A percentile compares a stretch with the other conserved stretches of the same genome.
These are phyloP conservation scores for Heliconius cydno DNA, from an alignment of 2,888 invertebrate species.

Conservation along the genomic window DNA sequence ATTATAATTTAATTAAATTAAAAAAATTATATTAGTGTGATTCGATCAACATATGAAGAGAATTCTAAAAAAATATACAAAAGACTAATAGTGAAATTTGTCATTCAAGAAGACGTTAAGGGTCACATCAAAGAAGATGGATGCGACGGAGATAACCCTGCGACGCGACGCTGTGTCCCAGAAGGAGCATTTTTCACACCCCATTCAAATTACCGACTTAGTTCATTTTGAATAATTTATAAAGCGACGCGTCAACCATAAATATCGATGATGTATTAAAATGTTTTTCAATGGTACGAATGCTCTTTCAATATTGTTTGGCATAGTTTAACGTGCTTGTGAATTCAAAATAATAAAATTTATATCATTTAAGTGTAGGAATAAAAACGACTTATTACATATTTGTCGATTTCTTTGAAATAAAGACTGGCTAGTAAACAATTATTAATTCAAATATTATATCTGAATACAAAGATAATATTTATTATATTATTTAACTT, in stretches of 20 bases:
- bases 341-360: neutral
- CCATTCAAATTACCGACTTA: slow-evolving; percentile 60
- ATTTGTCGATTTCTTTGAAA: neutral
- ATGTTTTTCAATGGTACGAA: slow-evolving; percentile 23
- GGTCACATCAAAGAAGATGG: slow-evolving; percentile 45
- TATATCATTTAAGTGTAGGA: neutral
- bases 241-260: slow-evolving; percentile 44
- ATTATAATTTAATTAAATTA: neutral
- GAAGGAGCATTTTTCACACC: slow-evolving; percentile 59
- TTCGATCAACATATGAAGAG: neutral
- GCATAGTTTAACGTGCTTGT: neutral
- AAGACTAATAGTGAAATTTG: slow-evolving; percentile 38
- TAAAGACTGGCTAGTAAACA: neutral
- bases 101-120: slow-evolving; percentile 42
- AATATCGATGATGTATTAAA: slow-evolving; percentile 34
- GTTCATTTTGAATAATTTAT: slow-evolving; percentile 62
- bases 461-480: no score
- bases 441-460: no score
- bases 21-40: neutral
- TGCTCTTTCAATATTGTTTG: slow-evolving; percentile 4
- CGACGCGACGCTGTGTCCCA: slow-evolving; percentile 34
- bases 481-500: neutral
- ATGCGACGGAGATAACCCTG: slow-evolving; percentile 41
- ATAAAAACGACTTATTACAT: neutral
- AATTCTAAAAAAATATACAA: slow-evolving; percentile 10